A percentile compares a stretch with the other conserved stretches of the same genome.
These are phyloP conservation scores for Camelus bactrianus DNA, from an alignment of 2,113 vertebrate species.

Conservation along the genomic window DNA sequence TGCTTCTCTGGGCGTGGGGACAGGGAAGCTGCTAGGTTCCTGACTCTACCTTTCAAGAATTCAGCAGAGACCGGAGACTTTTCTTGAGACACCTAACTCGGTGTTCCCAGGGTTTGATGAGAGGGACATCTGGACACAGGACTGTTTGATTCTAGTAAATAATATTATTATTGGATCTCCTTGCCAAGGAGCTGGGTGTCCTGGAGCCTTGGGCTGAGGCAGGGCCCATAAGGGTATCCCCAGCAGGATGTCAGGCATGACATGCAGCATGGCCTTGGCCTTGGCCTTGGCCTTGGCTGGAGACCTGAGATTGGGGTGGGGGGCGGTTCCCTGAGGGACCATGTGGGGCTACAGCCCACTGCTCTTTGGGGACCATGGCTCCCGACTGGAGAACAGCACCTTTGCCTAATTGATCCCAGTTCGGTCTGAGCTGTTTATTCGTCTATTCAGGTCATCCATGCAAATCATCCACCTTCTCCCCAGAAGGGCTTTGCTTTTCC, in stretches of 20 bases:
- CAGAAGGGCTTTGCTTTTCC: background rate
- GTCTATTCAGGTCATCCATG: background rate
- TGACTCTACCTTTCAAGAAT: constrained; percentile 79
- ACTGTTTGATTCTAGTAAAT: background rate
- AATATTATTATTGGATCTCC: background rate
- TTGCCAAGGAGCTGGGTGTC: background rate
- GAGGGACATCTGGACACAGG: background rate
- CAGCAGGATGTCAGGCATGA: background rate
- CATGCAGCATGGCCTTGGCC: background rate
- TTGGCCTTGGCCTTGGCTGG: background rate
- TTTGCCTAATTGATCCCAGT: background rate
- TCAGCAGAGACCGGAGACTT: constrained; percentile 7
- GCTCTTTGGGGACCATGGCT: background rate
- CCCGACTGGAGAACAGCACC: background rate
- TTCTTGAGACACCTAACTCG: constrained; percentile 37
- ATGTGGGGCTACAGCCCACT: background rate
- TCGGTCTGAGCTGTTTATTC: background rate
- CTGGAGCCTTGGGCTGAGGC: background rate
- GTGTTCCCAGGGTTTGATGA: constrained; percentile 47
- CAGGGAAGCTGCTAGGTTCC: constrained; percentile 32
- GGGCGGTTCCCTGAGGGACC: background rate
- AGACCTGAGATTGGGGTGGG: background rate
- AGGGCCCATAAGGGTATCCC: background rate
- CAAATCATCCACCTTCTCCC: background rate
- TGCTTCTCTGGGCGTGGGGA: constrained; percentile 68